Percentiles rank a stretch among this genome's conserved stretches.
Evolutionary conservation across 2,888 invertebrate species (phyloP).

Genomic region (Escarpia spicata): DNA sequence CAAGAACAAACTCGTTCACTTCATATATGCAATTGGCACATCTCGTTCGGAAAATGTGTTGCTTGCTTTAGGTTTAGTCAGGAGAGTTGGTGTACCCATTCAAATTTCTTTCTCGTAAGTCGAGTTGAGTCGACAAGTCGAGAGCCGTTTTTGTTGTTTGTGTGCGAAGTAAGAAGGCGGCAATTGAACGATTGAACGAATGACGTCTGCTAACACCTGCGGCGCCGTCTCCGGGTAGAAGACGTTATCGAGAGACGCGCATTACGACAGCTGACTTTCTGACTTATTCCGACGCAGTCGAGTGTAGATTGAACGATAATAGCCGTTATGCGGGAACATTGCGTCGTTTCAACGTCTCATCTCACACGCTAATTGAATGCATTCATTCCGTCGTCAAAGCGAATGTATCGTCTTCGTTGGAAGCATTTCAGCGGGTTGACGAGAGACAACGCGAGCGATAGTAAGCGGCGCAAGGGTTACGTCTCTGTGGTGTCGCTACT

Average conservation of each 20-base stretch:
- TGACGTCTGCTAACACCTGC: neutral
- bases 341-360: conserved; percentile 12
- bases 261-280: conserved; percentile 5
- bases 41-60: neutral
- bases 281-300: neutral
- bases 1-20: neutral
- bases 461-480: neutral
- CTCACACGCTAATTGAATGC: neutral
- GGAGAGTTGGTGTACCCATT: neutral
- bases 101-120: neutral
- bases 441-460: neutral
- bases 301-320: neutral
- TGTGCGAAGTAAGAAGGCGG: neutral
- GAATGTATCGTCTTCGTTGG: conserved; percentile 9
- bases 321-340: neutral
- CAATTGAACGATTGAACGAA: neutral
- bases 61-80: neutral
- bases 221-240: neutral
- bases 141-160: neutral
- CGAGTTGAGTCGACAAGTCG: neutral
- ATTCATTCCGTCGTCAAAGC: neutral
- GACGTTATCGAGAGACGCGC: neutral
- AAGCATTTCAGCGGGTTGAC: neutral
- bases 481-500: neutral
- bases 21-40: neutral